Evolutionary conservation across 2,797 vertebrate species (phyloP).

Genomic region (Chromobotia macracanthus): DNA sequence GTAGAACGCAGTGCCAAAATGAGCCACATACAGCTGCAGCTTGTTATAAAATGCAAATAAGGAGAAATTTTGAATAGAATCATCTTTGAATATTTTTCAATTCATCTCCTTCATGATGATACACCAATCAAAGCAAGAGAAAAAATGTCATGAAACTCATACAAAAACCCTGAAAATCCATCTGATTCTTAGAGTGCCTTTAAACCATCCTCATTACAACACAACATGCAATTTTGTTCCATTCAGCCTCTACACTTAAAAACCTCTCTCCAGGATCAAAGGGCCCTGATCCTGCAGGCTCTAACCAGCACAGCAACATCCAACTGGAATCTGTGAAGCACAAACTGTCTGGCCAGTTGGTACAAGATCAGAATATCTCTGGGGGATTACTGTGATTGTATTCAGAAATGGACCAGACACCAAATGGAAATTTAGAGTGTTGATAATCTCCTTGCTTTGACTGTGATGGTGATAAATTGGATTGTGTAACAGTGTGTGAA

Average conservation of each 20-base stretch:
- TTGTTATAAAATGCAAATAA: neutral
- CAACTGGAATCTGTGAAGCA: slow-evolving; percentile 27
- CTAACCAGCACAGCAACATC: slow-evolving; percentile 20
- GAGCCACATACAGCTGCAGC: neutral
- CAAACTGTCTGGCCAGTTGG: slow-evolving; percentile 23
- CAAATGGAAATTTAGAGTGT: slow-evolving; percentile 8
- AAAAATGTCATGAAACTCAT: neutral
- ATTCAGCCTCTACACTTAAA: neutral
- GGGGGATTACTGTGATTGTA: slow-evolving; percentile 31
- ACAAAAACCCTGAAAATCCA: neutral
- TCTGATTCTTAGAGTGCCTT: neutral
- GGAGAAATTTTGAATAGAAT: too few species aligned
- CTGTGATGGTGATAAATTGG: slow-evolving; percentile 25
- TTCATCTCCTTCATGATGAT: neutral
- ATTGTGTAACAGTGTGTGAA: slow-evolving; percentile 31
- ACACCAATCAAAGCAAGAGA: neutral
- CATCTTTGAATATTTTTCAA: neutral
- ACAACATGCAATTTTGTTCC: neutral
- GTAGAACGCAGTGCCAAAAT: neutral
- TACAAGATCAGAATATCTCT: slow-evolving; percentile 34
- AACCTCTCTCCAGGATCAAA: neutral
- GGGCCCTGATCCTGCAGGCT: slow-evolving; percentile 5
- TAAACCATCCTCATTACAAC: slow-evolving; percentile 1
- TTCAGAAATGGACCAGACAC: slow-evolving; percentile 22
- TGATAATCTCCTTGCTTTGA: slow-evolving; percentile 25